phyloP scores from a whole-genome alignment of 2,113 vertebrate species.

The Pedionomus torquatus region DNA sequence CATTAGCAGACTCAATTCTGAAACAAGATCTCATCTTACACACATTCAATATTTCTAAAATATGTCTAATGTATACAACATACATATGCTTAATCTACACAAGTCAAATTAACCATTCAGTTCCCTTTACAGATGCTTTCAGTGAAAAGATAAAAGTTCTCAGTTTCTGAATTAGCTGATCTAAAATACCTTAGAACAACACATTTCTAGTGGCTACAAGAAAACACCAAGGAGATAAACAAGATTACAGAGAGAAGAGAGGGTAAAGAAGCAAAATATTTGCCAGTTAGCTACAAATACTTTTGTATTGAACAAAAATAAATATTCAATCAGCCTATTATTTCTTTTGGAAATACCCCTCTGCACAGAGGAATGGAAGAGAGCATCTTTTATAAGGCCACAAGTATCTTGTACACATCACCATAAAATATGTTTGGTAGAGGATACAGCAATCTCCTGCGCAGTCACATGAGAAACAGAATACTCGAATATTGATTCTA shows the following conservation, averaged over 20 bases:
- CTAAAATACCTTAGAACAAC: background rate
- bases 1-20: background rate
- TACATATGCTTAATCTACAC: background rate
- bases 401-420: background rate
- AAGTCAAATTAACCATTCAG: background rate
- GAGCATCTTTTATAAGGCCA: background rate
- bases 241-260: background rate
- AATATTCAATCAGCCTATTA: background rate
- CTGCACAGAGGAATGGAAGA: background rate
- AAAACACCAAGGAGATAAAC: background rate
- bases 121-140: background rate
- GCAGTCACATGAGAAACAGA: background rate
- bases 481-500: background rate
- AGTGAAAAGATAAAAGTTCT: background rate
- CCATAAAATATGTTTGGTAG: background rate
- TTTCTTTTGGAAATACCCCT: constrained; percentile 6
- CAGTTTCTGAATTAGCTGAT: background rate
- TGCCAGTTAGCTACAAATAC: background rate
- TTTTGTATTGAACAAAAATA: constrained; percentile 10
- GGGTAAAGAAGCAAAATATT: background rate
- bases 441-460: background rate
- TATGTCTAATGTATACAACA: background rate
- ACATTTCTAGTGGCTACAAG: background rate
- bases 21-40: background rate
- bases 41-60: background rate